Evolutionary conservation across 2,113 vertebrate genomes (phyloP).

Genomic region (Stegostoma tigrinum): DNA sequence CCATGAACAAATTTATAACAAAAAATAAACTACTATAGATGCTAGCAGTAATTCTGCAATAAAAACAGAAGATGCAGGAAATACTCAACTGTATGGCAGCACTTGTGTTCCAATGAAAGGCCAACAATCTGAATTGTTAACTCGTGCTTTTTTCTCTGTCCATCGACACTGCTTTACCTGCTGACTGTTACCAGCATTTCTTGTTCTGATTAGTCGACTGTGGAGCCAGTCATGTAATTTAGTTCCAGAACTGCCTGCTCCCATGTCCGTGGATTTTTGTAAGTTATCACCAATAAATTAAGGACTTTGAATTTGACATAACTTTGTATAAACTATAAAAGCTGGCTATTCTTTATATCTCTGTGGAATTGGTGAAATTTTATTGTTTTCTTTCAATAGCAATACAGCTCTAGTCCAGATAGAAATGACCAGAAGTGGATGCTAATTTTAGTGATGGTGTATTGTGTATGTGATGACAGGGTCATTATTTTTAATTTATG

Average conservation of each 20-base stretch:
- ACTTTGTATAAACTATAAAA: constrained; percentile 4
- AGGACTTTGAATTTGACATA: neutral
- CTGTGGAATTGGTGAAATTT: neutral
- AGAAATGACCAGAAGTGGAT: neutral
- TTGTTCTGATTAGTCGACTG: neutral
- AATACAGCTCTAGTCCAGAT: neutral
- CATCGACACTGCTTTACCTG: neutral
- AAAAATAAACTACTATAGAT: no score
- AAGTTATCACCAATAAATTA: neutral
- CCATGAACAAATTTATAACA: no score
- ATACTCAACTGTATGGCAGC: no score
- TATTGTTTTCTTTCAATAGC: neutral
- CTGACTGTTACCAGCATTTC: no score
- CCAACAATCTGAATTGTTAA: no score
- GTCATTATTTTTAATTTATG: neutral
- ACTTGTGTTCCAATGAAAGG: no score
- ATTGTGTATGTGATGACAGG: neutral
- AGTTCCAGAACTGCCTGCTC: neutral
- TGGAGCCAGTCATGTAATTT: neutral
- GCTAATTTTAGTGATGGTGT: neutral
- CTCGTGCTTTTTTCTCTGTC: no score
- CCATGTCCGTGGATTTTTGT: neutral
- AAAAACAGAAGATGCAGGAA: neutral
- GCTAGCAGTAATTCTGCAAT: neutral
- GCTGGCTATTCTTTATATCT: neutral